A percentile compares a stretch with the other conserved stretches of the same genome.
Conservation (phyloP, 30 jellyfish, hydroid and myxozoan genomes). For the Aurelia sp. region DNA sequence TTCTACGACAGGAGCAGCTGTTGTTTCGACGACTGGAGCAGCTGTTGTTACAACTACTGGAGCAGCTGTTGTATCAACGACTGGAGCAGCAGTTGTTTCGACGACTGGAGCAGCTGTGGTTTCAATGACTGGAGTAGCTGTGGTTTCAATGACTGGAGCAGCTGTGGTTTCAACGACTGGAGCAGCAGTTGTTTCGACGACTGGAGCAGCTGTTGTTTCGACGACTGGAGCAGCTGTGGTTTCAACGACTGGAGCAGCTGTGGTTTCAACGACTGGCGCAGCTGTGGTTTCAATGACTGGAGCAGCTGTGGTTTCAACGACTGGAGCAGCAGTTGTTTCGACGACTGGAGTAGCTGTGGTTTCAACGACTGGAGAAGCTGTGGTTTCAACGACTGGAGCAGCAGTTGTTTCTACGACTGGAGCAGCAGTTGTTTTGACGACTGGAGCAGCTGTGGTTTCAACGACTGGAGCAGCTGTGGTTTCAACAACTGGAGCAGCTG, state of each 20-base stretch:
- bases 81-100: constrained; percentile 9
- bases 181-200: constrained; percentile 10
- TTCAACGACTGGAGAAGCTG: constrained; percentile 10
- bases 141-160: constrained; percentile 7
- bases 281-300: constrained; percentile 16
- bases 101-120: constrained; percentile 15
- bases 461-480: background rate
- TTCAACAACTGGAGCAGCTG: constrained; percentile 25
- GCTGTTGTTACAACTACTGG: background rate
- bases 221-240: constrained; percentile 27
- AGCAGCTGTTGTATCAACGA: constrained; percentile 11
- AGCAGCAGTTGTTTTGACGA: constrained; percentile 16
- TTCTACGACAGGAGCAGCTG: constrained; percentile 26
- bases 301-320: background rate
- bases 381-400: constrained; percentile 7
- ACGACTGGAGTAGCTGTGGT: constrained; percentile 6
- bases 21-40: constrained; percentile 10
- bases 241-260: constrained; percentile 2
- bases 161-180: constrained; percentile 11
- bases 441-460: constrained; percentile 2
- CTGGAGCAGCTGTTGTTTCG: constrained; percentile 5
- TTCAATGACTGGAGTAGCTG: constrained; percentile 11
- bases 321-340: constrained; percentile 28
- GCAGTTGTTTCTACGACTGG: constrained; percentile 23
- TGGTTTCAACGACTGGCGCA: constrained; percentile 4